phyloP scores from a whole-genome alignment of 2,797 vertebrate species.

The Schizothorax lantsangensis region DNA sequence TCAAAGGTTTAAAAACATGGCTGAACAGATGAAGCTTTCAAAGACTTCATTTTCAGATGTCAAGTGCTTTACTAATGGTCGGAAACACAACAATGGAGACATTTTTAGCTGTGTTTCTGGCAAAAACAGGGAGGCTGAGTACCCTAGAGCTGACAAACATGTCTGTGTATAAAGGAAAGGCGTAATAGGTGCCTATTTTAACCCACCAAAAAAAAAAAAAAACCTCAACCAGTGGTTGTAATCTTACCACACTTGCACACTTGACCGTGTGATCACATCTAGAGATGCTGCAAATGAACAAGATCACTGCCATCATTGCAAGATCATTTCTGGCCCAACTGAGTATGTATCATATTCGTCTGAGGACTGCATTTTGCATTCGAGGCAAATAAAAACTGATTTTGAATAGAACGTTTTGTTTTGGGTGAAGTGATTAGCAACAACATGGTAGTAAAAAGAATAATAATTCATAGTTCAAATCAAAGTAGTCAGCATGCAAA shows the following conservation, averaged over 20 bases:
- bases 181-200: not conserved
- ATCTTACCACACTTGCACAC: not conserved
- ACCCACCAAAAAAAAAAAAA: not conserved
- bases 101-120: not conserved
- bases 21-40: slow-evolving; percentile 9
- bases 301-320: not conserved
- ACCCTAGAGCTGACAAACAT: slow-evolving; percentile 3
- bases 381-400: not conserved
- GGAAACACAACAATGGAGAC: not conserved
- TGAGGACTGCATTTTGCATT: not conserved
- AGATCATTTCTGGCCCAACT: not conserved
- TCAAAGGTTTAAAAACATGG: slow-evolving; percentile 9
- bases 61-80: slow-evolving; percentile 6
- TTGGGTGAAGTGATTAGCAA: not conserved
- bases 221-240: not conserved
- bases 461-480: no score
- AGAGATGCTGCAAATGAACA: not conserved
- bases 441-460: not conserved
- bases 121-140: slow-evolving; percentile 1
- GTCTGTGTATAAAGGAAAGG: not conserved
- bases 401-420: not conserved
- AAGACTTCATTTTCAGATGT: slow-evolving; percentile 2
- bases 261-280: not conserved
- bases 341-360: not conserved
- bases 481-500: not conserved